These are phyloP conservation scores for Megalurothrips usitatus DNA, from an alignment of 2,888 invertebrate species.

Conservation along the genomic window DNA sequence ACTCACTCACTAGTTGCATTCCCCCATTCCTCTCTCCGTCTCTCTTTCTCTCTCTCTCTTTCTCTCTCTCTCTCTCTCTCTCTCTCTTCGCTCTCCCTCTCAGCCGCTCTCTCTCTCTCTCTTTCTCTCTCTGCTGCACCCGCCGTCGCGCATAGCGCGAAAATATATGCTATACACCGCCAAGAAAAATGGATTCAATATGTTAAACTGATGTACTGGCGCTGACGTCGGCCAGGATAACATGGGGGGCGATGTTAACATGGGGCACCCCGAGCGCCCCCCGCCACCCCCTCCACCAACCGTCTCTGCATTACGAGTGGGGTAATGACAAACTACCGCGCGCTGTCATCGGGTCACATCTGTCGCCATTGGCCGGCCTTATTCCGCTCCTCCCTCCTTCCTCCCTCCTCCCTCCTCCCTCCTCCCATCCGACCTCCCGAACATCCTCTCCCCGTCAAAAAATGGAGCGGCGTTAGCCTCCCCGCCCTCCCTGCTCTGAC, in stretches of 20 bases:
- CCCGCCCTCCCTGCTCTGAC: too few relatives aligned
- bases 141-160: background rate
- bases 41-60: background rate
- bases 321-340: background rate
- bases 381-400: too few relatives aligned
- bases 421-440: too few relatives aligned
- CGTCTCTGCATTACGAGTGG: background rate
- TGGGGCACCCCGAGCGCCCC: background rate
- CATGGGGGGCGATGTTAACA: slow-evolving; percentile 6
- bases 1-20: background rate
- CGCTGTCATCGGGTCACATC: too few relatives aligned
- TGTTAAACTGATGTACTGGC: slow-evolving; percentile 23
- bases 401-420: too few relatives aligned
- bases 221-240: background rate
- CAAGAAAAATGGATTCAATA: slow-evolving; percentile 13
- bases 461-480: too few relatives aligned
- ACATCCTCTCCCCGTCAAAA: too few relatives aligned
- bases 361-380: too few relatives aligned
- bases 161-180: background rate
- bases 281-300: background rate
- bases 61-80: slow-evolving; percentile 1
- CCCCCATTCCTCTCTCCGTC: background rate
- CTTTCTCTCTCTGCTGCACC: background rate
- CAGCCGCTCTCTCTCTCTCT: background rate
- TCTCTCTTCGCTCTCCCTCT: background rate